These are phyloP conservation scores for Tyrannus savana DNA, from an alignment of 2,113 vertebrate genomes.

Conservation along the genomic window DNA sequence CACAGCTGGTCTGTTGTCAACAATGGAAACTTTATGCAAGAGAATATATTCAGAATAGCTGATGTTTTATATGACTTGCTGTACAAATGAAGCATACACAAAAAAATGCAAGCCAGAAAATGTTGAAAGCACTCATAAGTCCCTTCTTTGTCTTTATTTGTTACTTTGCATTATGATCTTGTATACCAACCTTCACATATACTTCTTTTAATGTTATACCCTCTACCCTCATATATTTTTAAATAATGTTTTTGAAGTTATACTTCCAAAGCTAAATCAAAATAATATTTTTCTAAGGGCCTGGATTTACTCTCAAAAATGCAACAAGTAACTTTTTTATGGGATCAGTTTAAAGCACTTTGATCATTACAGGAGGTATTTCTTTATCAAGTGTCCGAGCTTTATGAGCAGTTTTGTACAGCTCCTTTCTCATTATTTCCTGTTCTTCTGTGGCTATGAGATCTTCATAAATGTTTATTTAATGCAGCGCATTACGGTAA, in stretches of 20 bases:
- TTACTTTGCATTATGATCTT: not conserved
- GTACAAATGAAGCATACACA: not conserved
- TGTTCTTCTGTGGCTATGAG: not conserved
- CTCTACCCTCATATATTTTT: not conserved
- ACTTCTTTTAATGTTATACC: not conserved
- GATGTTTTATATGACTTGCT: not conserved
- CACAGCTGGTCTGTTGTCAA: not conserved
- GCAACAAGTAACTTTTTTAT: not conserved
- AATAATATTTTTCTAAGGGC: not conserved
- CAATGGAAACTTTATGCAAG: not conserved
- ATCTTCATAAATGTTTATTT: not conserved
- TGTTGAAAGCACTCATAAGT: not conserved
- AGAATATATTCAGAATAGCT: not conserved
- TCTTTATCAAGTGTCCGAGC: not conserved
- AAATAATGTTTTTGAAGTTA: not conserved
- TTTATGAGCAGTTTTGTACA: not conserved
- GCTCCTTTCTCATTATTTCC: not conserved
- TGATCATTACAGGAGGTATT: not conserved
- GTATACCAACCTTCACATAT: not conserved
- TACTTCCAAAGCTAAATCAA: not conserved
- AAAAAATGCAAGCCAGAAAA: not conserved
- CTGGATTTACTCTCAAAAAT: not conserved
- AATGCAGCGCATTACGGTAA: not conserved
- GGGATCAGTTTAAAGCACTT: not conserved
- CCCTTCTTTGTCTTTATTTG: not conserved